Base-by-base conservation (phyloP, 2,888 invertebrate genomes). In the Ellobium chinense region DNA sequence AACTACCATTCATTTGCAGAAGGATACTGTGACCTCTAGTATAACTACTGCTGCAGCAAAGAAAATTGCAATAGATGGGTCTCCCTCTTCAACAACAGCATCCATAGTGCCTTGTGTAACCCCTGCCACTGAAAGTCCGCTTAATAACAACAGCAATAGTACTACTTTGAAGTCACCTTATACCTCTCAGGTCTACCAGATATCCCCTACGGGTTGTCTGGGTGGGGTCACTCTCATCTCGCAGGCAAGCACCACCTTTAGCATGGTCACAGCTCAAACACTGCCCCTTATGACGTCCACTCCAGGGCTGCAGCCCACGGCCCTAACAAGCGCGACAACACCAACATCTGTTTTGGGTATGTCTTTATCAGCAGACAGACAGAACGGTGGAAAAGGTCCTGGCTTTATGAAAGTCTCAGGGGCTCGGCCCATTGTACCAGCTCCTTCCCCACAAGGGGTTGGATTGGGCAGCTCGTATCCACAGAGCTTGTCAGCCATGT, bases 391-490 rank as follows among this genome's bases (percentile, higher is more conserved):
- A 12, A 68, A 58, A 27, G 29, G 29, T 24, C 29, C 68, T 2
- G n/a, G 9, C 36, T 78, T 31, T 37, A 21, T 36, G 24, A 78
- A 70, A 62, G 46, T 84, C 60, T 66, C 85, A 29, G 69, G 83
- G 27, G 85, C 74, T 77, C 86, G 92, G 63, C 92, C 92, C 2
- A 91, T 92, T 54, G 90, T 92, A 65, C 92, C 92, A 54, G 91
- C 91, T 54, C 90, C 90, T 2, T 72, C 86, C 24, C 88, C 88
- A 21, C 89, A 88, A 78, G 86, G 90, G 76, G 84, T 89, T 73
- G 87, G 88, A 7, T 74, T 88, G 72, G 79, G 87, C 12, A 85
- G 88, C 14, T 79, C 88, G n/a, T 86, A 81, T 80, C 87, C 89
- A 37, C 84, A 86, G 39, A 89, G 88, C 78, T 84, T 87, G 34